These are phyloP conservation scores for Pammene aurita DNA, from an alignment of 2,888 invertebrate genomes.

Conservation along the genomic window DNA sequence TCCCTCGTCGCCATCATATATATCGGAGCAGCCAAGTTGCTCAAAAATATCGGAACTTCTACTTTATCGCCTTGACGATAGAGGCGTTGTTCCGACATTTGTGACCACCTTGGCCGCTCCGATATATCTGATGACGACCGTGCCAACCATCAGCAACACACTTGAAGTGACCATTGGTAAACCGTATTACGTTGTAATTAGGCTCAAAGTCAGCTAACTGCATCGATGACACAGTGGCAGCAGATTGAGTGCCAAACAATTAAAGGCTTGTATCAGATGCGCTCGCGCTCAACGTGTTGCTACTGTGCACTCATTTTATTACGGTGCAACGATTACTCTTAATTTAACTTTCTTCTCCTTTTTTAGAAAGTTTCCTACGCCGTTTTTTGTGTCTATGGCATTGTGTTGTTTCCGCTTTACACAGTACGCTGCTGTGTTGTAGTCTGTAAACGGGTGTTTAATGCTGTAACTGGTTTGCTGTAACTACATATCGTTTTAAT, in stretches of 20 bases:
- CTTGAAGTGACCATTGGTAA: not conserved
- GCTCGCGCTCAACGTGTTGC: slow-evolving; percentile 59
- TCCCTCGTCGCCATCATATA: slow-evolving; percentile 41
- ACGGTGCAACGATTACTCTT: slow-evolving; percentile 30
- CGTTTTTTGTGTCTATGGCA: slow-evolving; percentile 7
- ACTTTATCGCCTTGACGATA: too few relatives aligned
- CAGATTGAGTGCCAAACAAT: slow-evolving; percentile 61
- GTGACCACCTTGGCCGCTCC: too few relatives aligned
- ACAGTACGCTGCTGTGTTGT: not conserved
- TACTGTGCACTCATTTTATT: slow-evolving; percentile 54
- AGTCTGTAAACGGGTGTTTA: not conserved
- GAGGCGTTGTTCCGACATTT: too few relatives aligned
- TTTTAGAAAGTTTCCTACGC: slow-evolving; percentile 29
- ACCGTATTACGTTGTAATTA: not conserved
- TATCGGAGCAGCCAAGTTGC: too few relatives aligned
- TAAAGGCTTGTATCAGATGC: slow-evolving; percentile 55
- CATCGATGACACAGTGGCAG: slow-evolving; percentile 44
- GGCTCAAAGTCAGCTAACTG: not conserved
- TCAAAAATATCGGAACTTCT: too few relatives aligned
- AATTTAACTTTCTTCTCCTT: slow-evolving; percentile 32
- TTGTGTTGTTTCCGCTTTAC: slow-evolving; percentile 13
- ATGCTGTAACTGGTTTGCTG: not conserved
- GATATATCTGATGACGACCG: too few relatives aligned
- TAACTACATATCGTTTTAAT: not conserved
- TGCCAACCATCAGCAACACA: too few relatives aligned